phyloP scores from a whole-genome alignment of 2,888 invertebrate genomes.

The Carcina quercana region DNA sequence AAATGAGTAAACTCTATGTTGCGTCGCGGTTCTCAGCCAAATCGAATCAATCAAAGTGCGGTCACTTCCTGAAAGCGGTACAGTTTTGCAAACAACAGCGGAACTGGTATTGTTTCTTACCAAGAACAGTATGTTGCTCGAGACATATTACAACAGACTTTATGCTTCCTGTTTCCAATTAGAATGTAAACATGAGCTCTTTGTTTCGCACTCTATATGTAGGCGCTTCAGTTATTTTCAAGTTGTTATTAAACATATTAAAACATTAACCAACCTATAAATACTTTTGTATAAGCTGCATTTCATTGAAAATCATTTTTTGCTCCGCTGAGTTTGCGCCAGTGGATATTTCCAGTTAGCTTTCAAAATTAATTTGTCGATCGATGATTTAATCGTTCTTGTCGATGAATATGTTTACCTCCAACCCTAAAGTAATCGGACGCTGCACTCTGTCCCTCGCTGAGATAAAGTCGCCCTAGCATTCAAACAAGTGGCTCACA shows the following conservation, averaged over 20 bases:
- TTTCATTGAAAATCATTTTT: too few species aligned
- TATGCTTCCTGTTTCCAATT: constrained; percentile 69
- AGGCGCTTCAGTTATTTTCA: constrained; percentile 6
- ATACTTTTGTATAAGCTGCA: too few species aligned
- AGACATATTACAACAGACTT: constrained; percentile 58
- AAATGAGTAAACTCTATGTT: too few species aligned
- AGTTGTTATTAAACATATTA: neutral
- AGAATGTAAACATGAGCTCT: constrained; percentile 59
- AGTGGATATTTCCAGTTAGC: too few species aligned
- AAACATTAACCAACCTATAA: neutral
- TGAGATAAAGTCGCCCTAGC: constrained; percentile 71
- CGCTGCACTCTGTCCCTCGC: constrained; percentile 68
- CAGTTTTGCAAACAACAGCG: constrained; percentile 65
- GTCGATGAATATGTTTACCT: constrained; percentile 21
- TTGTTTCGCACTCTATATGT: constrained; percentile 26
- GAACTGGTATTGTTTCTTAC: constrained; percentile 71
- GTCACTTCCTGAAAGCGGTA: constrained; percentile 61
- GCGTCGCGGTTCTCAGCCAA: constrained; percentile 28
- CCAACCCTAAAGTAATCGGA: constrained; percentile 63
- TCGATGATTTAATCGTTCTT: too few species aligned
- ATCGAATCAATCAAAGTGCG: constrained; percentile 28
- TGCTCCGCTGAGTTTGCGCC: too few species aligned
- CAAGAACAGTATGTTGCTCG: constrained; percentile 53
- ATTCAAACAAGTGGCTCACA: constrained; percentile 72
- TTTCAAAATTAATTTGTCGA: constrained; percentile 35